These are phyloP conservation scores for Scomber colias DNA, from an alignment of 2,113 vertebrate species.

Conservation along the genomic window DNA sequence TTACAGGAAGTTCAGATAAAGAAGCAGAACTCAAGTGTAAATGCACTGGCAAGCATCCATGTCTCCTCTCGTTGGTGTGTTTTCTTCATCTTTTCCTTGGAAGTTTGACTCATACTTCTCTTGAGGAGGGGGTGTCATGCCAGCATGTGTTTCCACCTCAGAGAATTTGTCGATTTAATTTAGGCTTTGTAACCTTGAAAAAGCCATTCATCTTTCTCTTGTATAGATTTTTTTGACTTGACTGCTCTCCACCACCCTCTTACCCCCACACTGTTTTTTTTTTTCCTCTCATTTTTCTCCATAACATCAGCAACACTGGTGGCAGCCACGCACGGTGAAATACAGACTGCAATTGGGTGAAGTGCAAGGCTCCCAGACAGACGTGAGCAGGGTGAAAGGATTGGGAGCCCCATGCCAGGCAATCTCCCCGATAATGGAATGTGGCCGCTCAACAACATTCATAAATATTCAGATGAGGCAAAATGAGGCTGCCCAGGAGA, in stretches of 20 bases:
- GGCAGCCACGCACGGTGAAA: constrained; percentile 46
- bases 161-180: constrained; percentile 59
- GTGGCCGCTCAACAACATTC: constrained; percentile 73
- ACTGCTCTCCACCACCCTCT: constrained; percentile 25
- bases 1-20: constrained; percentile 39
- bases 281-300: constrained; percentile 60
- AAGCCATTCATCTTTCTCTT: constrained; percentile 53
- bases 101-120: constrained; percentile 46
- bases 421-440: constrained; percentile 76
- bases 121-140: neutral
- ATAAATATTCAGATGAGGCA: constrained; percentile 79
- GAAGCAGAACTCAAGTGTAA: constrained; percentile 15
- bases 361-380: constrained; percentile 50
- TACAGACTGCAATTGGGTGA: constrained; percentile 60
- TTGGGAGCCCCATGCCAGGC: constrained; percentile 59
- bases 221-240: constrained; percentile 53
- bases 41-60: constrained; percentile 20
- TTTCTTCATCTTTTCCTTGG: constrained; percentile 30
- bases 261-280: constrained; percentile 13
- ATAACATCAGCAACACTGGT: constrained; percentile 35
- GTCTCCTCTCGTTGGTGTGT: constrained; percentile 14
- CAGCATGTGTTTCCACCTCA: constrained; percentile 42
- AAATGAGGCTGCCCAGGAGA: constrained; percentile 60
- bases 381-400: constrained; percentile 66
- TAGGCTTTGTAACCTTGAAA: constrained; percentile 70